Conservation (phyloP, 2,888 invertebrate genomes). For the Pseudococcus jackbeardsleyi region DNA sequence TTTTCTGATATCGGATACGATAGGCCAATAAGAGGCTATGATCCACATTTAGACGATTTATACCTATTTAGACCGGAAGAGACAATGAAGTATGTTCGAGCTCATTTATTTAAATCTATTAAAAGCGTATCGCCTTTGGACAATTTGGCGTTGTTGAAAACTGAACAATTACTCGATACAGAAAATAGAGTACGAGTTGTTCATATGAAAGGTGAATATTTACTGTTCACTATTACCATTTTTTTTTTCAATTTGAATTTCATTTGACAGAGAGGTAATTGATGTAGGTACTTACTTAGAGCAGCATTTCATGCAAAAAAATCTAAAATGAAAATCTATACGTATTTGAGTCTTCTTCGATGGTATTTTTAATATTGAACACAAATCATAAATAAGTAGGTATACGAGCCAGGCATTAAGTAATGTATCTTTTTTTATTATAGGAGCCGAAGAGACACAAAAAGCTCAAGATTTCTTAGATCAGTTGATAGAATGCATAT, state of each 20-base stretch:
- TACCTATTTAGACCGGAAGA: slow-evolving; percentile 58
- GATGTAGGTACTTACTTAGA: background rate
- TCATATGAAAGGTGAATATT: slow-evolving; percentile 52
- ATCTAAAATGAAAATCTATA: no score
- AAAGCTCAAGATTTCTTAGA: slow-evolving; percentile 62
- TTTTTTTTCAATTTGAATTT: background rate
- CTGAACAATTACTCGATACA: slow-evolving; percentile 56
- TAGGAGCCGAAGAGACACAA: slow-evolving; percentile 57
- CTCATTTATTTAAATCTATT: slow-evolving; percentile 54
- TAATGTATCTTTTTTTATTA: background rate
- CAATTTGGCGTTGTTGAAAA: slow-evolving; percentile 56
- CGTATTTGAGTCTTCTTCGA: no score
- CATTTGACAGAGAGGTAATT: background rate
- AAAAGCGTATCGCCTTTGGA: slow-evolving; percentile 57
- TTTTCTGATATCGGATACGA: slow-evolving; percentile 64
- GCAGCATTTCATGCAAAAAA: background rate
- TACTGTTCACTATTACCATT: background rate
- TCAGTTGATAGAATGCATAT: slow-evolving; percentile 51
- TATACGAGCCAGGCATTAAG: no score
- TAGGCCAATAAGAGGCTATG: slow-evolving; percentile 61
- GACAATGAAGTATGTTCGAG: slow-evolving; percentile 31
- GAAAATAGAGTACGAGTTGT: slow-evolving; percentile 43
- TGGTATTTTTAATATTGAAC: no score
- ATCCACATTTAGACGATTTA: slow-evolving; percentile 62
- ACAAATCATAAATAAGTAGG: no score